Evolutionary conservation across 2,797 vertebrate genomes (phyloP), one percentile per base, ranked within the genome.

Genomic region (Urosaurus nigricauda): DNA sequence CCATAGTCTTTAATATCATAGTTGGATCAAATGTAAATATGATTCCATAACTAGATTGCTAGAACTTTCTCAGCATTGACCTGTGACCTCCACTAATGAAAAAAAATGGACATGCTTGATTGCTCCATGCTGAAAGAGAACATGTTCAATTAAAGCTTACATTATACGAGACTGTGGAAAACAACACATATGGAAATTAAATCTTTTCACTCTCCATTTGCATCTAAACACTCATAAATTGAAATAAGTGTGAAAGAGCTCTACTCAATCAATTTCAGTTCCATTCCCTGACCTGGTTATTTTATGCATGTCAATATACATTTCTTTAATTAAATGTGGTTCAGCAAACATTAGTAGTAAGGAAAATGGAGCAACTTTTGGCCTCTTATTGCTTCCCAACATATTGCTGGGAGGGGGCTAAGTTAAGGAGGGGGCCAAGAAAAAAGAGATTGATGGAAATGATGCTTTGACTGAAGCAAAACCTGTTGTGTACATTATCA

Each of bases 131-230:
- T 16, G 17, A 92, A 91, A 91, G 73, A 14, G 88, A 94, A 58
- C 94, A 93, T 96, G 95, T 96, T 95, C 96, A 96, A 95, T 96
- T 97, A 96, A 94, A 91, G 88, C 93, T 96, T 92, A 93, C 93
- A 95, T 96, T 94, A 93, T 90, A 93, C 43, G 95, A 85, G 87
- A 92, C 87, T 91, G 91, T 92, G 90, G 93, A 96, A 95, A 89
- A 96, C 93, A 96, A 89, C 94, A 92, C 90, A 91, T 89, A 91
- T 43, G 88, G 94, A 96, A 97, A 96, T 96, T 92, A 97, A 96
- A 96, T 88, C 90, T 95, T 96, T 96, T 96, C 92, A 89, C 93
- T 90, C 80, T 91, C 90, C 87, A 86, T 95, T 95, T 93, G 85
- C 79, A 86, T 94, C 91, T 91, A 94, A 95, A 93, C 95, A 92